Evolutionary conservation across 1,140 invertebrate genomes (phyloP), one percentile per base, ranked within the genome.

Genomic region (Heliconius nattereri): DNA sequence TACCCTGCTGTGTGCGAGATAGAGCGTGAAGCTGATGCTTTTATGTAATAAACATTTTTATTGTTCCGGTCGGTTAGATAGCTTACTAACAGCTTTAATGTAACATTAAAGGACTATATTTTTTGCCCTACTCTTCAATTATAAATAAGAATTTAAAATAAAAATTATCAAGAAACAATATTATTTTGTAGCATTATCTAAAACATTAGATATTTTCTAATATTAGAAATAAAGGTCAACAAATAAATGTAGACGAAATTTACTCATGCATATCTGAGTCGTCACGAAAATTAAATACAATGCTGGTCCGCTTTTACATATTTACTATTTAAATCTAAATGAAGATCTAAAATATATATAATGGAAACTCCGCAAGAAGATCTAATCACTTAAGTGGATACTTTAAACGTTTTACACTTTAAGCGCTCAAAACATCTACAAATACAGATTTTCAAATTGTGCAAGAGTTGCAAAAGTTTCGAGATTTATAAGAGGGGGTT

Each of bases 401-500:
- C 32, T 72, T 71, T 71, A 72, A 72, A 72, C 1, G 23, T 37
- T 72, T 72, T 37, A 40, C 71, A 72, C 71, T 72, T 72, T 40
- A 40, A 40, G 35, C 35, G 71, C 40, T 72, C 35, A 13, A 72
- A 72, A 72, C 71, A 72, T 37, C 71, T 40, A 37, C 71, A 72
- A 72, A 71, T 71, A 37, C 32, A 71, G 19, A 35, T 71, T 35
- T 37, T 35, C 19, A 35, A 71, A n/a, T 72, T 72, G 71, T 72
- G 16, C 35, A 72, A 19, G 32, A 72, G 71, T 72, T 72, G 20
- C 7, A 23, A 72, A 72, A 35, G 19, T 72, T 35, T 40, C 35
- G 71, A 72, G 71, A 72, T 72, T 72, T 72, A 72, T 72, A 40
- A 72, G 71, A 72, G 71, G 71, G 71, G n/a, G 71, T 72, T 71